A percentile compares a stretch with the other conserved stretches of the same genome.
Conservation (phyloP, 2,797 vertebrate genomes). For the Hylomyscus alleni region DNA sequence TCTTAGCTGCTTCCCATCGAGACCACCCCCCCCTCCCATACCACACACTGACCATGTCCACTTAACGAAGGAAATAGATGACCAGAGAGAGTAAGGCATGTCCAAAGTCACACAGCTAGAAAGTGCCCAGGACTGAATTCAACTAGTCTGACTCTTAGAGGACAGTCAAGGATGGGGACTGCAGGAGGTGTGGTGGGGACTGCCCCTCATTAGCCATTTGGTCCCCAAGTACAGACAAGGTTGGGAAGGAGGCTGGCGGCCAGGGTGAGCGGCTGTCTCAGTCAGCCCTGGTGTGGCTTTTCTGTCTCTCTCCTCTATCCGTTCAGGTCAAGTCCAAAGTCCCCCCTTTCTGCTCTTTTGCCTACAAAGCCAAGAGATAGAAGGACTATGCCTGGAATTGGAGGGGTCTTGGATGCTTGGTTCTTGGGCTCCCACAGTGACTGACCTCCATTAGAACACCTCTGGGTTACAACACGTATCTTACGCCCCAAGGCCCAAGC, state of each 20-base stretch:
- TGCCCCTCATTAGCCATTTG: background rate
- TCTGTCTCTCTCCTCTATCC: conserved; percentile 50
- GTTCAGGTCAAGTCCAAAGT: conserved; percentile 72
- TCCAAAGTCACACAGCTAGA: background rate
- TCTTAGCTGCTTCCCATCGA: background rate
- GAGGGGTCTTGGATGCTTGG: background rate
- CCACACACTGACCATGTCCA: background rate
- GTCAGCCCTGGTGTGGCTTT: background rate
- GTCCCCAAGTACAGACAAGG: background rate
- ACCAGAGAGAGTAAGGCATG: background rate
- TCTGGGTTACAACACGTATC: rapidly evolving
- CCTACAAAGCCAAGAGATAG: background rate
- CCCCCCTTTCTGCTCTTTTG: conserved; percentile 63
- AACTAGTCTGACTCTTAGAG: background rate
- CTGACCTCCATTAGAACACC: background rate
- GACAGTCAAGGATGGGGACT: background rate
- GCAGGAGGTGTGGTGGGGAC: background rate
- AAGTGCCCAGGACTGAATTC: background rate
- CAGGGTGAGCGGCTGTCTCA: background rate
- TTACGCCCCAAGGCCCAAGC: background rate
- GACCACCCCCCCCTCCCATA: no score
- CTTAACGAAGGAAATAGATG: background rate
- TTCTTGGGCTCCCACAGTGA: background rate
- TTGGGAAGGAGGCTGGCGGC: background rate
- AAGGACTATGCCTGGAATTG: background rate